A percentile compares a stretch with the other conserved stretches of the same genome.
Evolutionary conservation across 2,888 invertebrate species (phyloP).

Genomic region (Temnothorax unifasciatus): DNA sequence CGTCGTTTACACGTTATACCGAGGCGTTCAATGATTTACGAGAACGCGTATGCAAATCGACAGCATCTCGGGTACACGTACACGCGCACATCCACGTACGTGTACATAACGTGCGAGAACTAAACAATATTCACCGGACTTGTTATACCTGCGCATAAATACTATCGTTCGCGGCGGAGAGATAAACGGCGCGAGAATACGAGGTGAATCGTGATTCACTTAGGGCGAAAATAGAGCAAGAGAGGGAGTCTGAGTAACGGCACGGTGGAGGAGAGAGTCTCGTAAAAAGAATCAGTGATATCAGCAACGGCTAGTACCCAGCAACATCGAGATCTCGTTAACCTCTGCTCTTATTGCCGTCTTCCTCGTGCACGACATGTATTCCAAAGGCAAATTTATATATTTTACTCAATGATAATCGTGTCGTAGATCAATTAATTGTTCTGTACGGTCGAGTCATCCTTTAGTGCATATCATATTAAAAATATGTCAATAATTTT

Average conservation of each 20-base stretch:
- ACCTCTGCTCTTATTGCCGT: slow-evolving; percentile 66
- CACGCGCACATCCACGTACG: not conserved
- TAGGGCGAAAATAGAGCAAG: slow-evolving; percentile 56
- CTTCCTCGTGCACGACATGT: slow-evolving; percentile 15
- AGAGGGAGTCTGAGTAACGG: not conserved
- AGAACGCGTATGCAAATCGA: slow-evolving; percentile 67
- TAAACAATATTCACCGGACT: slow-evolving; percentile 61
- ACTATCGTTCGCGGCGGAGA: slow-evolving; percentile 43
- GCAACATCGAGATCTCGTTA: slow-evolving; percentile 71
- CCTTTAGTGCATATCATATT: not conserved
- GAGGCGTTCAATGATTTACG: slow-evolving; percentile 65
- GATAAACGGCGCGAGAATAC: slow-evolving; percentile 24
- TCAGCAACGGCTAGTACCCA: slow-evolving; percentile 14
- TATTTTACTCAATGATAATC: slow-evolving; percentile 25
- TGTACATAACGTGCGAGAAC: not conserved
- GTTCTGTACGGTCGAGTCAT: not conserved
- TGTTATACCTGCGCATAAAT: slow-evolving; percentile 53
- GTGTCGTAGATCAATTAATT: not conserved
- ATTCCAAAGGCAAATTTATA: not conserved
- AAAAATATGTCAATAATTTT: slow-evolving; percentile 7
- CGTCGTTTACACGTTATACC: slow-evolving; percentile 57
- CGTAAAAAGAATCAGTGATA: slow-evolving; percentile 24
- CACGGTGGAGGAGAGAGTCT: not conserved
- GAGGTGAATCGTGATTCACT: slow-evolving; percentile 53
- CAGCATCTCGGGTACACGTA: slow-evolving; percentile 8